Percentiles rank a stretch among this genome's conserved stretches.
Conservation (phyloP, 2,797 vertebrate species). For the Oryzias dopingdopingensis region DNA sequence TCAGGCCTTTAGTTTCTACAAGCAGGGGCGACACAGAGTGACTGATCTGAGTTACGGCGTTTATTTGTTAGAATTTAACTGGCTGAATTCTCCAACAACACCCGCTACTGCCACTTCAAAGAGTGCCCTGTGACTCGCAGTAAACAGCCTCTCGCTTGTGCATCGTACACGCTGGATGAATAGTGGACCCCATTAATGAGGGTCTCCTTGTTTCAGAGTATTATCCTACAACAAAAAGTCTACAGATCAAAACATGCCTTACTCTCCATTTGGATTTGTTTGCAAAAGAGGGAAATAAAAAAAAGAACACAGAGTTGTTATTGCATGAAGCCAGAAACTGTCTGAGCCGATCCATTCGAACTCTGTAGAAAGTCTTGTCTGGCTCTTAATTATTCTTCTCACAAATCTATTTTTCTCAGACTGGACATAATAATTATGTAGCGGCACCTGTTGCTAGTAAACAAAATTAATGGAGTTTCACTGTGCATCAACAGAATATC, state of each 20-base stretch:
- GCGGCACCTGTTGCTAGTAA: too few species aligned
- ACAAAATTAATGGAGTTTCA: too few species aligned
- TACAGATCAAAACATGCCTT: neutral
- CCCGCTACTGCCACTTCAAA: conserved; percentile 51
- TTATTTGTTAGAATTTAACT: conserved; percentile 54
- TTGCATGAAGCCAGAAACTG: neutral
- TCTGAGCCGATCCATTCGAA: neutral
- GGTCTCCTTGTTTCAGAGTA: conserved; percentile 16
- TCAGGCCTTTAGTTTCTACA: conserved; percentile 45
- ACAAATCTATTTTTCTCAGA: too few species aligned
- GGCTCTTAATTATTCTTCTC: too few species aligned
- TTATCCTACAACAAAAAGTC: conserved; percentile 3
- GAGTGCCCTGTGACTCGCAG: conserved; percentile 27
- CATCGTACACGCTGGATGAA: conserved; percentile 10
- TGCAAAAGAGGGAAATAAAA: neutral
- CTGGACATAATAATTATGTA: too few species aligned
- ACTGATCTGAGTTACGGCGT: conserved; percentile 37
- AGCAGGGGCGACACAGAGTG: conserved; percentile 30
- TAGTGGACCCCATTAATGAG: conserved; percentile 1
- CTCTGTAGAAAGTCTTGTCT: neutral
- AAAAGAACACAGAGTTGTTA: neutral
- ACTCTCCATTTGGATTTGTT: neutral
- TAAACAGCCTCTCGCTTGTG: conserved; percentile 38
- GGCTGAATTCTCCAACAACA: conserved; percentile 40
- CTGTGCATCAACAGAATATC: too few species aligned